Conservation (phyloP, 1,140 invertebrate genomes). For the Pentalonia nigronervosa region DNA sequence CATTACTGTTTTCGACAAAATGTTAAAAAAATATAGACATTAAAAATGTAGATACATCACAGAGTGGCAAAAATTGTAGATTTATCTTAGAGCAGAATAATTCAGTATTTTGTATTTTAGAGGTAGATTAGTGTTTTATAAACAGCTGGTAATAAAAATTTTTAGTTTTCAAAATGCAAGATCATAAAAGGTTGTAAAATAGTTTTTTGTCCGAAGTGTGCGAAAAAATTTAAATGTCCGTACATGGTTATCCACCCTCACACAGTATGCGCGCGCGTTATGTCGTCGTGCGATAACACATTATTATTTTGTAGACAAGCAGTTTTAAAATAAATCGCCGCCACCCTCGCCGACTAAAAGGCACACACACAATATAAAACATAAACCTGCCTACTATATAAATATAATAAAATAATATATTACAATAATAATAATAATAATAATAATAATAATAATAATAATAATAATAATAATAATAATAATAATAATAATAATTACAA, state of each 20-base stretch:
- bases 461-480: background rate
- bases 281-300: background rate
- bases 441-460: background rate
- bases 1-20: too few relatives aligned
- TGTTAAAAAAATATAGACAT: too few relatives aligned
- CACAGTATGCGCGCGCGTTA: background rate
- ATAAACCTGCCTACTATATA: background rate
- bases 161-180: background rate
- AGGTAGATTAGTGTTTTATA: too few relatives aligned
- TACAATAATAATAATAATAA: too few relatives aligned
- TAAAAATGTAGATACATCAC: too few relatives aligned
- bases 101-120: too few relatives aligned
- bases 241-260: background rate
- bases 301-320: background rate
- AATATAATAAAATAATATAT: background rate
- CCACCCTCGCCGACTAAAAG: background rate
- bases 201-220: background rate
- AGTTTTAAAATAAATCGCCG: background rate
- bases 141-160: background rate
- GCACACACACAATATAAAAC: background rate
- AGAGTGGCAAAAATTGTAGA: too few relatives aligned
- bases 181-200: background rate
- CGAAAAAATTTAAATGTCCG: background rate
- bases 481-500: conserved; percentile 16
- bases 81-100: too few relatives aligned